Percentiles rank a stretch among this genome's conserved stretches.
Conservation (phyloP, 2,113 vertebrate species). For the Notarius quadriscutis region DNA sequence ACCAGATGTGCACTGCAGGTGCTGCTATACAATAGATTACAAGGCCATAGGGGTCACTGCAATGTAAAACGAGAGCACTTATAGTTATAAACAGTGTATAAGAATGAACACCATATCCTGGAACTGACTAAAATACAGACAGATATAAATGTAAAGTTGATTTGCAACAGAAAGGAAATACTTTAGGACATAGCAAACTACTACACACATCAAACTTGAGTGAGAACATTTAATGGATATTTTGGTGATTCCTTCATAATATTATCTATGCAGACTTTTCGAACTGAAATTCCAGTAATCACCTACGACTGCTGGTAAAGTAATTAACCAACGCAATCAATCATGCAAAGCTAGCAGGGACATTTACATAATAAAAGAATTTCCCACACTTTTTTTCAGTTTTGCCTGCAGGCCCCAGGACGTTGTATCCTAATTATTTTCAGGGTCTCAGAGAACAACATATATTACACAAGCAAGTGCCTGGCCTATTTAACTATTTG, state of each 20-base stretch:
- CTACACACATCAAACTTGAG: background rate
- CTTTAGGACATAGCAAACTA: background rate
- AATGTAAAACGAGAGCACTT: conserved; percentile 36
- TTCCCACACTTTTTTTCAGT: conserved; percentile 53
- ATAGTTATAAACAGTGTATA: conserved; percentile 21
- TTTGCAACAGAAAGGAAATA: background rate
- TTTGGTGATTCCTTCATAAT: conserved; percentile 6
- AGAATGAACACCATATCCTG: background rate
- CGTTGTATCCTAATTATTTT: conserved; percentile 64
- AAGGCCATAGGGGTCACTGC: conserved; percentile 35
- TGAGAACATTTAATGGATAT: background rate
- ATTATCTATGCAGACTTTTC: background rate
- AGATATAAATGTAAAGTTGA: conserved; percentile 9
- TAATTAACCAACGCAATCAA: conserved; percentile 56
- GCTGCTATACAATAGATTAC: conserved; percentile 51
- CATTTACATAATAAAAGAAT: conserved; percentile 58
- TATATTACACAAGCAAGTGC: conserved; percentile 46
- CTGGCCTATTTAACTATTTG: background rate
- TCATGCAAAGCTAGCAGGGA: conserved; percentile 47
- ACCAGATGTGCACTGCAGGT: conserved; percentile 58
- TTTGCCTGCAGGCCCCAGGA: conserved; percentile 58
- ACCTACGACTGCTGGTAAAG: conserved; percentile 33
- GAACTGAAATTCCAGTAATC: background rate
- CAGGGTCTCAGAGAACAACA: conserved; percentile 55
- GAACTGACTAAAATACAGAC: conserved; percentile 4